Conservation (phyloP, 2,888 invertebrate species). For the Chydorus sphaericus region DNA sequence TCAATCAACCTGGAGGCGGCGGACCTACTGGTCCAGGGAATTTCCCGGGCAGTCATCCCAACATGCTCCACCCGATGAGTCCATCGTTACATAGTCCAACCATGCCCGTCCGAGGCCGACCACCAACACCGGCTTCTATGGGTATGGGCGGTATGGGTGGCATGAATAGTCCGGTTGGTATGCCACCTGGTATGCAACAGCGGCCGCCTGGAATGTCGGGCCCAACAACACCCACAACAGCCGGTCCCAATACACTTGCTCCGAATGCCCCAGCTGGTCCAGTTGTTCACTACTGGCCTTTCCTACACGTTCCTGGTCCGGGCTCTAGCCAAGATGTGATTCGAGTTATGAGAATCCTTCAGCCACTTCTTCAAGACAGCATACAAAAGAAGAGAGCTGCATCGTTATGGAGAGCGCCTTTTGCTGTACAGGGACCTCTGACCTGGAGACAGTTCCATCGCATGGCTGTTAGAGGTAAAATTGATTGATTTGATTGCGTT, state of each 20-base stretch:
- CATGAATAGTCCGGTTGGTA: not conserved
- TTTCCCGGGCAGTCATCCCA: not conserved
- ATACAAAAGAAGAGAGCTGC: conserved; percentile 77
- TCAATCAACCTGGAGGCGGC: not conserved
- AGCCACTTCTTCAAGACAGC: conserved; percentile 86
- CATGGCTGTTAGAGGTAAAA: conserved; percentile 64
- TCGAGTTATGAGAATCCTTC: conserved; percentile 73
- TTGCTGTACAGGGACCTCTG: conserved; percentile 84
- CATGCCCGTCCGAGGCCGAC: conserved; percentile 2
- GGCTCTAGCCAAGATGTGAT: conserved; percentile 81
- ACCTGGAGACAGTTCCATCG: conserved; percentile 98
- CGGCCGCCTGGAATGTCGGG: not conserved
- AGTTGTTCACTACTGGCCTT: conserved; percentile 69
- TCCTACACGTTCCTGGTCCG: conserved; percentile 65
- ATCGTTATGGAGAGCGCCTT: conserved; percentile 82
- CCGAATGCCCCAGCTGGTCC: conserved; percentile 23
- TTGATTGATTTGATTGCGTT: too few species aligned
- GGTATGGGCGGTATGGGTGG: not conserved
- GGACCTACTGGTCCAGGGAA: not conserved
- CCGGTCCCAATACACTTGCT: too few species aligned
- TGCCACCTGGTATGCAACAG: not conserved
- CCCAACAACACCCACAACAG: not conserved
- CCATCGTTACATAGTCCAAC: conserved; percentile 9
- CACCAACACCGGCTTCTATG: not conserved
- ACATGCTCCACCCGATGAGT: conserved; percentile 4